Conservation (phyloP, 2,113 vertebrate species). For the Alethe castanea region DNA sequence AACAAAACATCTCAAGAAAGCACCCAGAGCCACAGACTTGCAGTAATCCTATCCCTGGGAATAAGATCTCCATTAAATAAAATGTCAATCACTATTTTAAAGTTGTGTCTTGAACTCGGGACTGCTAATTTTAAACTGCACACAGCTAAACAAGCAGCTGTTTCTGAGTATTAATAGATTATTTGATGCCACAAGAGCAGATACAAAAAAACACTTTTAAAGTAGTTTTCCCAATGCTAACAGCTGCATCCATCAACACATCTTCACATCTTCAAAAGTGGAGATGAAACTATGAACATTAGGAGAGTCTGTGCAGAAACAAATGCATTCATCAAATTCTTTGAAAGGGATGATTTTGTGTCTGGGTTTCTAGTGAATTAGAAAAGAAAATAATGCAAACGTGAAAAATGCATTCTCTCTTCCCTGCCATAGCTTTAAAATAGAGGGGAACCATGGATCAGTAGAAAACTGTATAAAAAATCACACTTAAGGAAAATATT, state of each 20-base stretch:
- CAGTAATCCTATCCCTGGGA: neutral
- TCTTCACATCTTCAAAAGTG: neutral
- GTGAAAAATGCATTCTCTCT: neutral
- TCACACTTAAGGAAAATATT: neutral
- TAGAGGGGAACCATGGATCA: neutral
- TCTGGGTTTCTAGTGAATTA: neutral
- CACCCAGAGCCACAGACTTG: fast-evolving
- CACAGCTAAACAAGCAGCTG: fast-evolving
- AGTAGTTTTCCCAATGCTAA: neutral
- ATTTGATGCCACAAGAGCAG: neutral
- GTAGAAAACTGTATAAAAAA: neutral
- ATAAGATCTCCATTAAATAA: neutral
- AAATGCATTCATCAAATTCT: neutral
- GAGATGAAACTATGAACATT: neutral
- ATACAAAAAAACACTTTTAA: neutral
- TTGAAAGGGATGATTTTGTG: neutral
- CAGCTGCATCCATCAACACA: neutral
- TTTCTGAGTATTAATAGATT: neutral
- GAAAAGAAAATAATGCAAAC: neutral
- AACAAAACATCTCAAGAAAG: neutral
- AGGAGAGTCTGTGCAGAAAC: neutral
- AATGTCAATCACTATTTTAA: neutral
- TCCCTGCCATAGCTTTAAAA: neutral
- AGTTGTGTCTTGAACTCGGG: neutral
- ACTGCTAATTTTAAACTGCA: neutral